Evolutionary conservation across 2,888 invertebrate species (phyloP), one percentile per base, ranked within the genome.

Genomic region (Lepidocyrtoides sp.): DNA sequence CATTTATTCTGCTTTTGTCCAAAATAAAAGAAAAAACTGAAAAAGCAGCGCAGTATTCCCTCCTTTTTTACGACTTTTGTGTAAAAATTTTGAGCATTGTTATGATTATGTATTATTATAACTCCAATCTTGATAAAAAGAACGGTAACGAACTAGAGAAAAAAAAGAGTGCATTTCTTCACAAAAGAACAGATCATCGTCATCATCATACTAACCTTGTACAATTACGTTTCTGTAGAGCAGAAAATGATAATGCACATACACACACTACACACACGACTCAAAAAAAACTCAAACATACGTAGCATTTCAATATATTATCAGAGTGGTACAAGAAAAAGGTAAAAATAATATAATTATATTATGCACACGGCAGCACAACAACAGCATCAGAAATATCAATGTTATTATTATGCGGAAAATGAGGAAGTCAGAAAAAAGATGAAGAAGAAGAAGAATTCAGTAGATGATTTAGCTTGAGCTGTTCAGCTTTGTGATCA

Each of bases 401-500:
- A 81, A 44, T 14, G 81, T 81, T 81, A 41, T 81, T 54, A 81
- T 81, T 57, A 23, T 48, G 75, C 29, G 10, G 63, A 87, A 90
- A 84, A 90, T 77, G 79, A 85, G 79, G 90, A 90, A 86, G 86
- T 54, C 77, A 75, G 72, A 41, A 66, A n/a, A 89, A 77, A 66
- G 57, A 63, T 44, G 66, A 63, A 7, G 57, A 63, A 57, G 66
- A 63, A 7, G 7, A 36, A 7, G 7, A 36, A 4, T 36, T 36
- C 36, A 36, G 85, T 81, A 84, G 89, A 75, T 84, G 44, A 17
- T 77, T 77, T 77, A 54, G 17, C n/a, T 1, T 29, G 44, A 84
- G 75, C 32, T 79, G 88, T 89, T 84, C 91, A 91, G 83, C 77
- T 82, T 87, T 83, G 81, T 91, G 91, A 86, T 79, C 91, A 84